Base-by-base conservation (phyloP, 2,797 vertebrate species). In the Pantherophis alleghaniensis region DNA sequence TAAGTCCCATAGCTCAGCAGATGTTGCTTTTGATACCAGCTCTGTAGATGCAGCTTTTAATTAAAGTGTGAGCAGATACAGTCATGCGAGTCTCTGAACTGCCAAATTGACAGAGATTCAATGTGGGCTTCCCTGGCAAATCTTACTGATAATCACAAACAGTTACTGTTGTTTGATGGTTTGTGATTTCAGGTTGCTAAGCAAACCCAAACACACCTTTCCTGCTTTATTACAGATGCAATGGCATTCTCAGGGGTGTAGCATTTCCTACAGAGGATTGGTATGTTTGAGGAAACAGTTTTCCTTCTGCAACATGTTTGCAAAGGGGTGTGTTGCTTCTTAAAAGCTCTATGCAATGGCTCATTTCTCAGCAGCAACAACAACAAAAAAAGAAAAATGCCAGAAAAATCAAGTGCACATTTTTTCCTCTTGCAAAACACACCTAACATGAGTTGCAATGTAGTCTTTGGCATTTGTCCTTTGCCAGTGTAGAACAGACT, bases 221-320 rank as follows among this genome's bases (percentile, higher is more conserved):
- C 56, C 51, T 47, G 57, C 32, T 47, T 91, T 57, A 26, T 55
- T 91, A n/a, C 32, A 63, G 90, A 89, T 22, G 53, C 87, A 88
- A 24, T 56, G 57, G 59, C 32, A 86, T 91, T 37, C 24, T 63
- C 69, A 37, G n/a, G 93, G 37, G 47, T 86, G 59, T 47, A 20
- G 57, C 69, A 66, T 93, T 89, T 56, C 83, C 55, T 74, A 86
- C 9, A 79, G 79, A 88, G 86, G 53, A 59, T 83, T 66, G 42
- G 55, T n/a, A n/a, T 87, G 69, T 91, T 93, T 87, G 61, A 91
- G 51, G 87, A 91, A 89, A 89, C 93, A 56, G 32, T 91, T 89
- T 66, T 63, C 26, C 32, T 87, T 55, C 87, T 63, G 60, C 55
- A 87, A 91, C 51, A 56, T 79, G 56, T 60, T 91, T 32, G 51